Evolutionary conservation across 2,113 vertebrate genomes (phyloP).

Genomic region (Ceyx margarethae): DNA sequence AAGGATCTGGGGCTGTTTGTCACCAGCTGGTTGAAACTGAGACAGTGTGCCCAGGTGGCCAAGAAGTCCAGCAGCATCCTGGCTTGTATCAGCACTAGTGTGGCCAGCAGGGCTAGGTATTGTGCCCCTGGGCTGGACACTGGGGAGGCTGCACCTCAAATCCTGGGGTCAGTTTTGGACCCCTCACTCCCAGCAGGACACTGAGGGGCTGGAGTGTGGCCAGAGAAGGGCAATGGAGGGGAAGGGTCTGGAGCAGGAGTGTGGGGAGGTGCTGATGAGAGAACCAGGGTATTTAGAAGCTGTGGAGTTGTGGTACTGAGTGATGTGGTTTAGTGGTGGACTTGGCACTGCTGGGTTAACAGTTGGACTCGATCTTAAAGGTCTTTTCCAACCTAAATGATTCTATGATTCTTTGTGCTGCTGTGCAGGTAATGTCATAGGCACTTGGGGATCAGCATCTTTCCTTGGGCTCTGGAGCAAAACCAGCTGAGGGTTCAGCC

Average conservation of each 20-base stretch:
- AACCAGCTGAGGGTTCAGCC: background rate
- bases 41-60: background rate
- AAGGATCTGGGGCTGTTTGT: background rate
- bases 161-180: background rate
- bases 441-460: background rate
- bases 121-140: background rate
- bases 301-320: background rate
- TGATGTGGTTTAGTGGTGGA: background rate
- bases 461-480: background rate
- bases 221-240: background rate
- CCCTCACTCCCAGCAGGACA: background rate
- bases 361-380: background rate
- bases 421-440: rapidly evolving
- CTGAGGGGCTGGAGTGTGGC: background rate
- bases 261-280: background rate
- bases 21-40: background rate
- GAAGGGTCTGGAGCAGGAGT: background rate
- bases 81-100: background rate
- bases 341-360: background rate
- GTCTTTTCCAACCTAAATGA: background rate
- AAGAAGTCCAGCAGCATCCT: background rate
- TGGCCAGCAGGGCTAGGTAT: background rate
- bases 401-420: background rate
- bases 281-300: background rate
- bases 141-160: background rate